Conservation (phyloP, 1,140 invertebrate genomes). For the Anoplolepis gracilipes region DNA sequence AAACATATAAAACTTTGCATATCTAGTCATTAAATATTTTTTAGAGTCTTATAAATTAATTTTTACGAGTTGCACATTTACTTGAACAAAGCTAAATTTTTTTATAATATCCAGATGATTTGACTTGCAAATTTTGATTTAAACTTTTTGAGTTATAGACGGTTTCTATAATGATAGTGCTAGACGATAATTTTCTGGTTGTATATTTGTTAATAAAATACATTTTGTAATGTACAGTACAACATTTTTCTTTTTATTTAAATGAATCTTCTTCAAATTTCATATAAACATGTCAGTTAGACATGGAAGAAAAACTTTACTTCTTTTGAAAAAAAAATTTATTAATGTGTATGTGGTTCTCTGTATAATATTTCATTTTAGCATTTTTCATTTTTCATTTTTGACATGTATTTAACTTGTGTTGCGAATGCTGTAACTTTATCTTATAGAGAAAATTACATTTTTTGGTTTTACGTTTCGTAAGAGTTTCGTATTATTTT, state of each 20-base stretch:
- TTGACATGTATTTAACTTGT: background rate
- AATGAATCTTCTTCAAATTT: background rate
- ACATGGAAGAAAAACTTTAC: background rate
- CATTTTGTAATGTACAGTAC: background rate
- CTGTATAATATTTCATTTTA: background rate
- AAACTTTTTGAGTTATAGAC: background rate
- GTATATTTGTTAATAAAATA: background rate
- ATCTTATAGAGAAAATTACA: too few relatives aligned
- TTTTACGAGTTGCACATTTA: background rate
- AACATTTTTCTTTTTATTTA: background rate
- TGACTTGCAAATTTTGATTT: slow-evolving; percentile 25
- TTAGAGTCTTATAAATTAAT: background rate
- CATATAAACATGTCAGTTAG: background rate
- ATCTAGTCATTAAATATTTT: background rate
- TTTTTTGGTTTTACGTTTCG: background rate
- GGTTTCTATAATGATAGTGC: background rate
- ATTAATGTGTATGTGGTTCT: background rate
- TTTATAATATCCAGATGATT: slow-evolving; percentile 8
- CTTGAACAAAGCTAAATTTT: slow-evolving; percentile 1
- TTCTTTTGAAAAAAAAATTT: background rate
- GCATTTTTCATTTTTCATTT: background rate
- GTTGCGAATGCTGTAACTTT: background rate
- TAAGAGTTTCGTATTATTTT: background rate
- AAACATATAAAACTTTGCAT: background rate
- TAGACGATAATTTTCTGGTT: background rate